Base-by-base conservation (phyloP, 2,797 vertebrate species). In the Chlorospingus semifuscus region DNA sequence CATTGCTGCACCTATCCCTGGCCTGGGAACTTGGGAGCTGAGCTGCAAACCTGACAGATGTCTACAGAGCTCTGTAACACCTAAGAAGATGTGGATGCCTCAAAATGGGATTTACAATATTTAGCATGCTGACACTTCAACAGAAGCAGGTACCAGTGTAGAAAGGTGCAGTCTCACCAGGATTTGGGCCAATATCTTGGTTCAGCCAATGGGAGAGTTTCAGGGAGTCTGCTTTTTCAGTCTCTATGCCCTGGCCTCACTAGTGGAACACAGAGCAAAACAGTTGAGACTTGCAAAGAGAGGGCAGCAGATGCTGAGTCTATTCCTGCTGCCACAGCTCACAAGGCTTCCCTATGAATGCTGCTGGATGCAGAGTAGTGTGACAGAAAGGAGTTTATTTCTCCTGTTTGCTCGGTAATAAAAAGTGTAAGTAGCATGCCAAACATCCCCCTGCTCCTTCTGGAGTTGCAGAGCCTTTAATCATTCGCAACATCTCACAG, bases 371-470 rank as follows among this genome's bases (percentile, higher is more conserved):
- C 41, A 69, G 65, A 66, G 42, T 11, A 71, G 16, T 29, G 39
- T 42, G 37, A 90, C 71, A 76, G 42, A 72, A 82, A 90, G 19
- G 23, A 63, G 50, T 36, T 82, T 89, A 34, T 87, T 92, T 90
- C 34, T 89, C 24, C 78, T 89, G 50, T 93, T 97, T 89, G 26
- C 46, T 83, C 71, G 29, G 46, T 63, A 94, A 68, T 87, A 88
- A 89, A 82, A 90, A 41, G 23, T 0, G 0, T 50, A 44, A 80
- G 47, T 59, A 63, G 32, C 56, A 75, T 78, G 57, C 66, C 91
- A 76, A 71, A 87, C 20, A 63, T 53, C 23, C 39, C n/a, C 18
- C 27, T 87, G 46, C 55, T 94, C 64, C 55, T 95, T 96, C 77
- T 93, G 93, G 89, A 87, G 32, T 47, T 78, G 39, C 59, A 82